Base-by-base conservation (phyloP, 2,888 invertebrate species). In the Xanthorhoe spadicearia region DNA sequence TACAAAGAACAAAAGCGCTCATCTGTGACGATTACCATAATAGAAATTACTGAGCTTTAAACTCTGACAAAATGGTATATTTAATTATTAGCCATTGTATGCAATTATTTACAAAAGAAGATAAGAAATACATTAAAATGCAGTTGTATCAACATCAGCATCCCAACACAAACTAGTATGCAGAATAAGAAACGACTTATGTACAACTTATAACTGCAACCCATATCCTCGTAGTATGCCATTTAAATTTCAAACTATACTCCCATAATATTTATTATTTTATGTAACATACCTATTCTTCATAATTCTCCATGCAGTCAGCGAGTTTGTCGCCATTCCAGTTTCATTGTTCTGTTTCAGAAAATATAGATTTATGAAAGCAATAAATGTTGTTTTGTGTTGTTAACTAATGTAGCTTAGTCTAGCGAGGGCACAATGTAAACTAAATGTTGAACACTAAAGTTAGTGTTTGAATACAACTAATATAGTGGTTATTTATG, bases 341-440 rank as follows among this genome's bases (percentile, higher is more conserved):
- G n/a, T 23, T 46, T 18, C 60, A 48, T 48, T 60, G 51, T 63
- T 35, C 57, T 59, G 38, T 5, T 59, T 43, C 64, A 59, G 59
- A 64, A 64, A 64, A 64, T 59, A 64, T 54, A 51, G 56, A 62
- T 56, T 62, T 62, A 62, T 61, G 46, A 35, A 54, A 43, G 48
- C 49, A 56, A 54, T 61, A 61, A 54, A 48, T 53, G 48, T 10
- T 53, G 46, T 53, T 53, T 48, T 28, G 46, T 60, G 53, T 28
- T 46, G 46, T 15, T 38, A 19, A 43, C 52, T 46, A 60, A 23
- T 52, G 52, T 52, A 43, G 43, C 19, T 35, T 9, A 15, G 19
- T 13, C 15, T 15, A 32, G 52, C 35, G 18, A 35, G 5, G 10
- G 28, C 17, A 52, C 28, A 53, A 46, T 28, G 17, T 46, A 53